Conservation (phyloP, 2,888 invertebrate genomes). For the Papilio gigon region DNA sequence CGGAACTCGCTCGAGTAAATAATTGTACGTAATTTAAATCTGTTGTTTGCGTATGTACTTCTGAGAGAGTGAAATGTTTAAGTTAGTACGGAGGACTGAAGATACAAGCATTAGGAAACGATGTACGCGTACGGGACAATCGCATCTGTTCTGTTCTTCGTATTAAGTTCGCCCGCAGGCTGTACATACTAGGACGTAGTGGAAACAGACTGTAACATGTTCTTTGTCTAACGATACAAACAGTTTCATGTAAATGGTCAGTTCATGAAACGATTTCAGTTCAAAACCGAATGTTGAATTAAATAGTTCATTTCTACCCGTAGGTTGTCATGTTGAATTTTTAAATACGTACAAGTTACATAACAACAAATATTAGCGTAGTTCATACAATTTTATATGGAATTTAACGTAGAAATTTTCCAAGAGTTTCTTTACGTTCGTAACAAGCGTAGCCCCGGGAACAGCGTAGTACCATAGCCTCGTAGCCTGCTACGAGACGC, state of each 20-base stretch:
- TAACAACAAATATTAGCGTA: neutral
- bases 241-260: neutral
- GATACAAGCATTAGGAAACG: neutral
- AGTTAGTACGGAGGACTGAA: neutral
- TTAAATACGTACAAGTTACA: neutral
- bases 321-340: neutral
- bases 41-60: neutral
- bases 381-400: neutral
- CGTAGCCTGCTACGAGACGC: constrained; percentile 8
- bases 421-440: constrained; percentile 12
- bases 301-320: neutral
- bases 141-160: neutral
- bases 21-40: constrained; percentile 14
- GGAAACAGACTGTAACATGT: neutral
- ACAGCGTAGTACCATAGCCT: constrained; percentile 14
- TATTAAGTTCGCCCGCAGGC: neutral
- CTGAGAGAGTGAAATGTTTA: neutral
- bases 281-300: neutral
- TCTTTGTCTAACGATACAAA: neutral
- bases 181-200: neutral
- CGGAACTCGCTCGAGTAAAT: constrained; percentile 16
- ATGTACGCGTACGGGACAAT: neutral
- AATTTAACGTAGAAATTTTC: constrained; percentile 11
- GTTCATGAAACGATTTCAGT: neutral
- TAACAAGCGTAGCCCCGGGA: constrained; percentile 16